These are phyloP conservation scores for Cacoxenus indagator DNA, from an alignment of 2,888 invertebrate species.

Conservation along the genomic window DNA sequence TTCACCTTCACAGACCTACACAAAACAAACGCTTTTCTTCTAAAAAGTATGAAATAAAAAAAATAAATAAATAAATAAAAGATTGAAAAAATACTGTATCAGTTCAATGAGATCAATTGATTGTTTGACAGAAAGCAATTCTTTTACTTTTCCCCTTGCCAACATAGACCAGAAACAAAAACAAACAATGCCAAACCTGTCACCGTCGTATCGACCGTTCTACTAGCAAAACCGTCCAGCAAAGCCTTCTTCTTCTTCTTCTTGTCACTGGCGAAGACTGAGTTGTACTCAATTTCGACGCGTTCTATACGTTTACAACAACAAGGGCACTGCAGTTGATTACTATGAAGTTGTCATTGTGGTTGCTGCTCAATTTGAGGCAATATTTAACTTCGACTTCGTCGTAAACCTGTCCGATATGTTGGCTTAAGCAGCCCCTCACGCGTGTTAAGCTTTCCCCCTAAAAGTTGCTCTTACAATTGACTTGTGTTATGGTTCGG, in stretches of 20 bases:
- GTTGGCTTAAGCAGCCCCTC: too few relatives aligned
- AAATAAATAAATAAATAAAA: too few relatives aligned
- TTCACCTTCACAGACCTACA: too few relatives aligned
- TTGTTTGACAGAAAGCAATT: slow-evolving; percentile 2
- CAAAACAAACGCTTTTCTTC: too few relatives aligned
- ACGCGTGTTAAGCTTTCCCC: background rate
- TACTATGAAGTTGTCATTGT: background rate
- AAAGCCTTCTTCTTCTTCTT: background rate
- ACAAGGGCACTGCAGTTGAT: background rate
- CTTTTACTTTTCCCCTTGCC: background rate
- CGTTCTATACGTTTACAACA: background rate
- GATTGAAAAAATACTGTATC: slow-evolving; percentile 1
- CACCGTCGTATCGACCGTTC: background rate
- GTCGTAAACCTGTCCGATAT: background rate
- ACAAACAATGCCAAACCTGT: background rate
- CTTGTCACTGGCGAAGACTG: background rate
- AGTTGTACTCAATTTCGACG: background rate
- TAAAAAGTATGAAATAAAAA: background rate
- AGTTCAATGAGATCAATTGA: slow-evolving; percentile 16
- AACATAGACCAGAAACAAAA: background rate
- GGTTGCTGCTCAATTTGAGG: background rate
- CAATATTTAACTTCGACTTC: slow-evolving; percentile 4
- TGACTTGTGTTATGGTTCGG: background rate
- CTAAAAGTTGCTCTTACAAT: background rate
- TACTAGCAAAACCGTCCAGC: background rate